These are phyloP conservation scores for Oxystoma pomonae DNA, from an alignment of 2,888 invertebrate species.

Conservation along the genomic window DNA sequence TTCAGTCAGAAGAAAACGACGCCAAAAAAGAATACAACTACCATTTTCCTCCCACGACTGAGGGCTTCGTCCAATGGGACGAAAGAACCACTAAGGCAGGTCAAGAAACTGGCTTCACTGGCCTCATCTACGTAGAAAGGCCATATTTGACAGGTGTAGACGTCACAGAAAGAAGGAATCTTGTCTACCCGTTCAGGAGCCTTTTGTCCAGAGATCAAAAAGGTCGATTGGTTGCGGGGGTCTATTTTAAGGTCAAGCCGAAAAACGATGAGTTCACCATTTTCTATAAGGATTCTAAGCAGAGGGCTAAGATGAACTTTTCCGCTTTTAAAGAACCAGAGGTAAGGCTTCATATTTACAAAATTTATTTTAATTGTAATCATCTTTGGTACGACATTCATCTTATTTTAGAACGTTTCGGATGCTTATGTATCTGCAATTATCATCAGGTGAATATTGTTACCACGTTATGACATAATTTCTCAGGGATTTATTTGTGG, in stretches of 20 bases:
- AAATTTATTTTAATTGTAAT: no score
- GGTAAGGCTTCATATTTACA: no score
- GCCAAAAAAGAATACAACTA: conserved; percentile 83
- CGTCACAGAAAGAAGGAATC: conserved; percentile 84
- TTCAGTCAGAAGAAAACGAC: conserved; percentile 71
- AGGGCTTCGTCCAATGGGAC: conserved; percentile 80
- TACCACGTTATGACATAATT: no score
- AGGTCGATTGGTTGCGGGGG: conserved; percentile 76
- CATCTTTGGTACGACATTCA: no score
- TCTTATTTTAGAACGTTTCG: no score
- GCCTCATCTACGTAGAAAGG: conserved; percentile 73
- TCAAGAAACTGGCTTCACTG: conserved; percentile 54
- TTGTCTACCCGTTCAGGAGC: conserved; percentile 75
- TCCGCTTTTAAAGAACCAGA: conserved; percentile 53
- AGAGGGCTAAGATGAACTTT: conserved; percentile 72
- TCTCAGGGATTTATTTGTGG: no score
- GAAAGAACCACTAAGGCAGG: conserved; percentile 69
- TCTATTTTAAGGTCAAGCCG: conserved; percentile 75
- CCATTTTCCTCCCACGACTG: conserved; percentile 62
- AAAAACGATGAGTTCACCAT: conserved; percentile 64
- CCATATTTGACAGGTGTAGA: conserved; percentile 77
- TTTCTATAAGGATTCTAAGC: conserved; percentile 69
- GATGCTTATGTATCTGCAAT: no score
- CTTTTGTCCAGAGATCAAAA: conserved; percentile 78
- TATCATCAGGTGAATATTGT: no score